Evolutionary conservation across 2,888 invertebrate genomes (phyloP), one percentile per base, ranked within the genome.

Genomic region (Erebia epiphron): DNA sequence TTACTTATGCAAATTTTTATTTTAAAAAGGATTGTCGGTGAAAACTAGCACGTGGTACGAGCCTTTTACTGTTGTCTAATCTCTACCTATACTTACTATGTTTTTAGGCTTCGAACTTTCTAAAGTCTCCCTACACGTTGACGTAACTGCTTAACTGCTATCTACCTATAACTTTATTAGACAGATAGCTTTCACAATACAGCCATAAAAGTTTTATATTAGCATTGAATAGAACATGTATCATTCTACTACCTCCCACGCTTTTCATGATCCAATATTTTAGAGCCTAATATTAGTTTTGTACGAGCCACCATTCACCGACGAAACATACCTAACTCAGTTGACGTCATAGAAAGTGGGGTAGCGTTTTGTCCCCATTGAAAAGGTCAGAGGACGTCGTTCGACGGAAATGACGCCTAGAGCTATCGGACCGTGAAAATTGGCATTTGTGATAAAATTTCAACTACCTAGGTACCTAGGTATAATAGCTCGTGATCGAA

Each of bases 331-430:
- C n/a, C n/a, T n/a, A 69, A 70, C 73, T 70, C 64, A 26, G 67
- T 71, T 77, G 76, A 76, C 77, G 75, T 77, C 76, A 76, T 71
- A 35, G 35, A 35, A 7, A 71, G 74, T 74, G 71, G 73, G 73
- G 75, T 70, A 72, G 60, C 70, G 75, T 70, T 77, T 77, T 75
- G 75, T 75, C 78, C 79, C 75, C 76, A 76, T 71, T 70, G 71
- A 77, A 75, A 79, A 80, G 80, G 80, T 79, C 79, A 79, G 73
- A 73, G 76, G 69, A 74, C 74, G 76, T 64, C 68, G 72, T 73
- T 69, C 70, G 72, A 73, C 72, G 77, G 75, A 76, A 76, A 77
- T 78, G 76, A 76, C 77, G 78, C 75, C 75, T 75, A 75, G 72
- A 72, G 68, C 70, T 63, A 66, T 63, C 68, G 71, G 68, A 71